phyloP scores from a whole-genome alignment of 2,797 vertebrate species.

The Melanotaenia maccullochi region DNA sequence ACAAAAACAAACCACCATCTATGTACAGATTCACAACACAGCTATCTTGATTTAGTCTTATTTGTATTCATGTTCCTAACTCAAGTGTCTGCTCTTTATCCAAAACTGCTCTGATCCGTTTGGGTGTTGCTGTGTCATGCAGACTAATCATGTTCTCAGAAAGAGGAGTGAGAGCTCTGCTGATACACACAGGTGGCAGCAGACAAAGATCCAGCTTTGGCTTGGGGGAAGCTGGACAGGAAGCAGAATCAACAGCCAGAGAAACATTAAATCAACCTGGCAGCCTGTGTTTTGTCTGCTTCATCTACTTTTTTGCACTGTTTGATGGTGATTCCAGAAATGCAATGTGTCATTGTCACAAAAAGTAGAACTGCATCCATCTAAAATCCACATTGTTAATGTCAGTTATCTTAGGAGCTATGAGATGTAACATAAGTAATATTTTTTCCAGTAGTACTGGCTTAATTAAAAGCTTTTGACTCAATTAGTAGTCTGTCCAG shows the following conservation, averaged over 20 bases:
- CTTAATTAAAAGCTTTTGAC: slow-evolving; percentile 13
- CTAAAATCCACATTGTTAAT: slow-evolving; percentile 14
- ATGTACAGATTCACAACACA: neutral
- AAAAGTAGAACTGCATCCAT: slow-evolving; percentile 12
- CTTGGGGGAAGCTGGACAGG: neutral
- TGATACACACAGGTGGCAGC: slow-evolving; percentile 1
- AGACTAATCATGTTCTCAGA: slow-evolving; percentile 49
- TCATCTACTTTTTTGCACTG: neutral
- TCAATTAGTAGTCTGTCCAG: slow-evolving; percentile 3
- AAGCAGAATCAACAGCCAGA: slow-evolving; percentile 22
- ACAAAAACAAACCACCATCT: too few species aligned
- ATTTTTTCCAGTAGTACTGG: slow-evolving; percentile 1
- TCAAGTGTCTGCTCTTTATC: slow-evolving; percentile 36
- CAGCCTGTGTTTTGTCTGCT: neutral
- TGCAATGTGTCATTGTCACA: slow-evolving; percentile 16
- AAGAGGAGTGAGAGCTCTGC: slow-evolving; percentile 50
- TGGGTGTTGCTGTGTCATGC: slow-evolving; percentile 43
- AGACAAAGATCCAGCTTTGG: slow-evolving; percentile 19
- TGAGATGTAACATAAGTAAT: neutral
- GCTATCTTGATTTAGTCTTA: neutral
- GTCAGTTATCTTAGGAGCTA: slow-evolving; percentile 5
- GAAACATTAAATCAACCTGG: slow-evolving; percentile 3
- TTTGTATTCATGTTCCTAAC: slow-evolving; percentile 7
- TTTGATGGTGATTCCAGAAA: neutral
- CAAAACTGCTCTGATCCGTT: slow-evolving; percentile 39